These are phyloP conservation scores for Microplitis mediator DNA, from an alignment of 1,140 invertebrate genomes.

Conservation along the genomic window DNA sequence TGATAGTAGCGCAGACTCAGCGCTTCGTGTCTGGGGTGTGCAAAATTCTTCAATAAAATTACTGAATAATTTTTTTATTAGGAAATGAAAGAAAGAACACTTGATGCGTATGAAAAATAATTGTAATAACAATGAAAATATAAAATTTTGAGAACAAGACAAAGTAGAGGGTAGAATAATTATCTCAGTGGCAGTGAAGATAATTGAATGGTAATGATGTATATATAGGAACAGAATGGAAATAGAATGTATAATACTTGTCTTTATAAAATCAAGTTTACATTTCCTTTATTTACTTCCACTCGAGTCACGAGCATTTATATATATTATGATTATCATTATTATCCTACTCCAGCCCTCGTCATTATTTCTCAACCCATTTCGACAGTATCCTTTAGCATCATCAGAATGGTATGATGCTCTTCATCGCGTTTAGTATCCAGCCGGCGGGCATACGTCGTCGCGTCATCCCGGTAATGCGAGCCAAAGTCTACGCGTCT, in stretches of 20 bases:
- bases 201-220: slow-evolving; percentile 52
- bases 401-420: background rate
- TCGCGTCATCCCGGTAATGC: slow-evolving; percentile 18
- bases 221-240: slow-evolving; percentile 17
- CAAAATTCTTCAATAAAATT: too few relatives aligned
- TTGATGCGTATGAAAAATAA: background rate
- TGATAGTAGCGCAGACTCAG: too few relatives aligned
- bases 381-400: background rate
- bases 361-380: slow-evolving; percentile 15
- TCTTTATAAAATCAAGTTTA: slow-evolving; percentile 54
- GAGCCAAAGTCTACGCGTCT: slow-evolving; percentile 26
- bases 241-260: slow-evolving; percentile 43
- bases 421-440: slow-evolving; percentile 2
- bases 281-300: slow-evolving; percentile 40
- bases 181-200: slow-evolving; percentile 44
- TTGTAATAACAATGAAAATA: background rate
- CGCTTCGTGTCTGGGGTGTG: too few relatives aligned
- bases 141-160: slow-evolving; percentile 19
- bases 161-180: slow-evolving; percentile 34
- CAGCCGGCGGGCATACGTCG: slow-evolving; percentile 3
- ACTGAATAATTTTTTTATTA: too few relatives aligned
- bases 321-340: background rate
- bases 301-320: background rate
- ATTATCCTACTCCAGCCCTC: slow-evolving; percentile 8
- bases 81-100: too few relatives aligned